These are phyloP conservation scores for Oreochromis spilurus DNA, from an alignment of 2,113 vertebrate species.

Conservation along the genomic window DNA sequence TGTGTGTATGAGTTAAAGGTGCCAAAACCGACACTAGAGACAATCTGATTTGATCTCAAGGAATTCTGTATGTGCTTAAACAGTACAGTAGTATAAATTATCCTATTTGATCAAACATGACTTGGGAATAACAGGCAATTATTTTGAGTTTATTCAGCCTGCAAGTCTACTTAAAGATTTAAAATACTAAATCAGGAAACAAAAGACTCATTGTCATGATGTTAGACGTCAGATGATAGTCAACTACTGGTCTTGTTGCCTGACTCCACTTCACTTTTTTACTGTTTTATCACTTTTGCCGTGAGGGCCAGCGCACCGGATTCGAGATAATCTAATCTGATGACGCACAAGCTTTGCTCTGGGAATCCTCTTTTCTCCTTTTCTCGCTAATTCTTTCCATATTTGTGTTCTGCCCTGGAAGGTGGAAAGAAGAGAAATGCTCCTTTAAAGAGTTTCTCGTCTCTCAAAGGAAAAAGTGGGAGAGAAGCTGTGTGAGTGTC, in stretches of 20 bases:
- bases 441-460: background rate
- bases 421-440: background rate
- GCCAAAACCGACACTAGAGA: background rate
- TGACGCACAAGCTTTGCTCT: constrained; percentile 23
- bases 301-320: background rate
- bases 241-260: background rate
- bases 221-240: background rate
- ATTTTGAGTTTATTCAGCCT: background rate
- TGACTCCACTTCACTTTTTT: background rate
- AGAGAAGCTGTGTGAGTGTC: background rate
- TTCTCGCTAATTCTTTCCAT: background rate
- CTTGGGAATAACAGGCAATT: background rate
- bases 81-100: background rate
- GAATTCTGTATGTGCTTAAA: background rate
- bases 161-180: background rate
- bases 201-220: background rate
- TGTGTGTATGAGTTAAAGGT: background rate
- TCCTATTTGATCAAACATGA: background rate
- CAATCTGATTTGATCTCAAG: background rate
- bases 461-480: background rate
- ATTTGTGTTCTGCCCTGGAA: background rate
- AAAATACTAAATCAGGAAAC: background rate
- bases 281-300: background rate
- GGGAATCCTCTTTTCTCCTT: background rate
- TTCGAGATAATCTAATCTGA: constrained; percentile 19